These are phyloP conservation scores for Dasysyrphus tricinctus DNA, from an alignment of 2,888 invertebrate species.

Conservation along the genomic window DNA sequence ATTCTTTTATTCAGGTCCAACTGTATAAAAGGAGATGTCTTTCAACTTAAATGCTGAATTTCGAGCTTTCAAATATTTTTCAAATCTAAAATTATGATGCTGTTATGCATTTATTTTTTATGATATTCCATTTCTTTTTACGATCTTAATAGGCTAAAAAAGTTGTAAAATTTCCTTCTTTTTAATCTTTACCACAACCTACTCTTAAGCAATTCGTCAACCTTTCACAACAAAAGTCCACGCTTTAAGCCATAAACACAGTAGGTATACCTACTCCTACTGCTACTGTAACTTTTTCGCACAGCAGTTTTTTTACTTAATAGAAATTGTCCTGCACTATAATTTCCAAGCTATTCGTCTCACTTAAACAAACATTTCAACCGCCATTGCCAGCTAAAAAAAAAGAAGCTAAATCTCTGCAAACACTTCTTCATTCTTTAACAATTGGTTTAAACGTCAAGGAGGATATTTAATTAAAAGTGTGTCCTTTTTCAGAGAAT, in stretches of 20 bases:
- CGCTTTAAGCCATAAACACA: constrained; percentile 16
- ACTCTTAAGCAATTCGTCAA: too few relatives aligned
- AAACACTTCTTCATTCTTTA: constrained; percentile 67
- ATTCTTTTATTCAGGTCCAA: too few relatives aligned
- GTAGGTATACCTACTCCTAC: background rate
- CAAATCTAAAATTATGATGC: too few relatives aligned
- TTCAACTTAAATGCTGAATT: too few relatives aligned
- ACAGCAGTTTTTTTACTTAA: constrained; percentile 4
- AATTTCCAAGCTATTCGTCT: constrained; percentile 26
- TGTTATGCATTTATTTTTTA: too few relatives aligned
- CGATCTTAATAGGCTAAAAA: too few relatives aligned
- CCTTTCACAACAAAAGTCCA: too few relatives aligned
- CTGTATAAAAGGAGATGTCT: too few relatives aligned
- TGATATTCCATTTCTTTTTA: too few relatives aligned
- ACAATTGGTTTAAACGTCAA: constrained; percentile 61
- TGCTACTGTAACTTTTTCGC: constrained; percentile 16
- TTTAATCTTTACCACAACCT: too few relatives aligned
- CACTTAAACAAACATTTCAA: constrained; percentile 46
- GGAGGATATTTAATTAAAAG: constrained; percentile 70
- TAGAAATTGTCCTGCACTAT: constrained; percentile 22
- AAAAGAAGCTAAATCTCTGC: constrained; percentile 47
- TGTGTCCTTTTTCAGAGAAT: constrained; percentile 63
- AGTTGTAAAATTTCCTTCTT: too few relatives aligned
- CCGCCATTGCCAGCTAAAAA: background rate
- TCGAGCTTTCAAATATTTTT: too few relatives aligned